A percentile compares a stretch with the other conserved stretches of the same genome.
Evolutionary conservation across 2,797 vertebrate species (phyloP).

Genomic region (Yasuhikotakia modesta): DNA sequence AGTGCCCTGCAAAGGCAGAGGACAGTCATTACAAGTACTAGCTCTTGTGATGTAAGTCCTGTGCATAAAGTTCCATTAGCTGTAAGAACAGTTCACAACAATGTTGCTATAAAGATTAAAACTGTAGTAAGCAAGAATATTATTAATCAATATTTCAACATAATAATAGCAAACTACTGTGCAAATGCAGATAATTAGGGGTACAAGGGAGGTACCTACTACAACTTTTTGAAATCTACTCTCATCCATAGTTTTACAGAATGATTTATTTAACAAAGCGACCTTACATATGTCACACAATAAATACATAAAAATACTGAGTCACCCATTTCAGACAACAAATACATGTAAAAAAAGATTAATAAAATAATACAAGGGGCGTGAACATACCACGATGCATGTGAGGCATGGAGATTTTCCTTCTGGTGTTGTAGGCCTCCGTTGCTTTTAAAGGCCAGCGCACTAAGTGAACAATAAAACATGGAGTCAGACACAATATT

Average conservation of each 20-base stretch:
- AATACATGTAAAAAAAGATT: not conserved
- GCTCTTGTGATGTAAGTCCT: not conserved
- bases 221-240: not conserved
- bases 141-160: not conserved
- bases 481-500: not conserved
- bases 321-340: no score
- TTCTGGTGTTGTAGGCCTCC: not conserved
- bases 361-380: not conserved
- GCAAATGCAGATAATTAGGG: not conserved
- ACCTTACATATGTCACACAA: no score
- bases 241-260: no score
- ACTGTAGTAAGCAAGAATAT: not conserved
- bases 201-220: not conserved
- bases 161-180: not conserved
- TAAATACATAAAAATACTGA: no score
- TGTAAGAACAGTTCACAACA: not conserved
- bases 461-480: not conserved
- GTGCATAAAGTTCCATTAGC: not conserved
- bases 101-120: not conserved
- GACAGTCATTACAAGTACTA: slow-evolving; percentile 40
- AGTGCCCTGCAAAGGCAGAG: slow-evolving; percentile 55
- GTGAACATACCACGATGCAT: not conserved
- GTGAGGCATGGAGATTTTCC: not conserved
- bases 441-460: not conserved
- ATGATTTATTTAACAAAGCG: no score